Evolutionary conservation across 2,888 invertebrate genomes (phyloP).

Genomic region (Drosophila barbarae): DNA sequence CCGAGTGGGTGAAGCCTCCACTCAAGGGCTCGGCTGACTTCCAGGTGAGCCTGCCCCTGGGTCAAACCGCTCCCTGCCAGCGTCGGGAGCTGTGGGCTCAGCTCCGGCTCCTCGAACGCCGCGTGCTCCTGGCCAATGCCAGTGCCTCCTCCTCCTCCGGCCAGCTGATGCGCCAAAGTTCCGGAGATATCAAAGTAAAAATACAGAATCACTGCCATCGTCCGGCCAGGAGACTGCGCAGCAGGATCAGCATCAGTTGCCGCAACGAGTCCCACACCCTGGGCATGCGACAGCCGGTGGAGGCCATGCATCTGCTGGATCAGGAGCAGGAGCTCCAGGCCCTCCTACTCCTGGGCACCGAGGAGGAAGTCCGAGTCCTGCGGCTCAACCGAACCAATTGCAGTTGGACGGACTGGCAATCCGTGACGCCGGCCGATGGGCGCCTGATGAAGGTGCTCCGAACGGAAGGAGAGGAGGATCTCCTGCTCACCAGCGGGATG

Average conservation of each 20-base stretch:
- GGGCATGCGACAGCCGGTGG: conserved; percentile 66
- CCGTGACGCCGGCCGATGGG: conserved; percentile 64
- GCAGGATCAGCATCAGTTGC: conserved; percentile 63
- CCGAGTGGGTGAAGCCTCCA: conserved; percentile 51
- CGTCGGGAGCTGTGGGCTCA: conserved; percentile 56
- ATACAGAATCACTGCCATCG: conserved; percentile 67
- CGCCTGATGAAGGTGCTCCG: conserved; percentile 59
- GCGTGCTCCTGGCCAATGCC: conserved; percentile 58
- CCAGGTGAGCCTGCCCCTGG: conserved; percentile 29
- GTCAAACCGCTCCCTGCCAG: conserved; percentile 45
- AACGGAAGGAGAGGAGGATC: conserved; percentile 13
- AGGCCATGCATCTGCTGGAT: conserved; percentile 33
- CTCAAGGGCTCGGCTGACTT: conserved; percentile 36
- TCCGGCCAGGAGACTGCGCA: conserved; percentile 50
- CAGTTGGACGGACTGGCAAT: conserved; percentile 71
- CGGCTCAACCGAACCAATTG: conserved; percentile 41
- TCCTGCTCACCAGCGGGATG: conserved; percentile 58
- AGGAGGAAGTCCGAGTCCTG: conserved; percentile 73
- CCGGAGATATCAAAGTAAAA: conserved; percentile 46
- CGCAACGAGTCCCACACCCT: conserved; percentile 54
- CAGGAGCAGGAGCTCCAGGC: background rate
- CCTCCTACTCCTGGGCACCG: conserved; percentile 64
- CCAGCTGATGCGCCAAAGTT: conserved; percentile 35
- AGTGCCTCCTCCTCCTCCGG: conserved; percentile 42
- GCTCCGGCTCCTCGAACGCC: conserved; percentile 31